Conservation (phyloP, 2,888 invertebrate species). For the Mamestra brassicae region DNA sequence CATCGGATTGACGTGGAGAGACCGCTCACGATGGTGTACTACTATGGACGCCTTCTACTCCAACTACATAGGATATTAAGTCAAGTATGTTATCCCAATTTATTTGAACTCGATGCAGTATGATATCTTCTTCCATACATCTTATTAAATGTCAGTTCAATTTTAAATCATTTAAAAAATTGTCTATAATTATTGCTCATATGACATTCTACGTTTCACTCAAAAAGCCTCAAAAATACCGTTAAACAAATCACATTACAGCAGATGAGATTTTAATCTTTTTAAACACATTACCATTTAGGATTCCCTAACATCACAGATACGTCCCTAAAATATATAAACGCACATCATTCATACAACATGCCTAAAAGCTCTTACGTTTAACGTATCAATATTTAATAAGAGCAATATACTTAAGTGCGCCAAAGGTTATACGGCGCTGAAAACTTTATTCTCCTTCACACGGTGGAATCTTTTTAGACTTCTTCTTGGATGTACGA, state of each 20-base stretch:
- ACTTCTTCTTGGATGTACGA: not conserved
- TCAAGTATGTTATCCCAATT: no score
- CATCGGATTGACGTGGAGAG: no score
- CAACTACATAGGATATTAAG: no score
- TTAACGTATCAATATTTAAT: slow-evolving; percentile 71
- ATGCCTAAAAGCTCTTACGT: slow-evolving; percentile 55
- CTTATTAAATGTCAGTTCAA: no score
- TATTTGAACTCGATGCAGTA: no score
- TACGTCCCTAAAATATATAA: slow-evolving; percentile 42
- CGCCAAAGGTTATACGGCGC: slow-evolving; percentile 53
- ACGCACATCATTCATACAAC: slow-evolving; percentile 48
- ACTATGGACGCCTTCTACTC: no score
- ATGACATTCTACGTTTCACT: no score
- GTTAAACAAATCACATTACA: not conserved
- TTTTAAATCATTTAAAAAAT: no score
- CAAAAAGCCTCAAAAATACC: not conserved
- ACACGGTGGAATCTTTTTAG: slow-evolving; percentile 49
- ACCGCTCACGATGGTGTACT: no score
- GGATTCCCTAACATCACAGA: slow-evolving; percentile 39
- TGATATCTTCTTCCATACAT: no score
- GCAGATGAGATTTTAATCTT: slow-evolving; percentile 32
- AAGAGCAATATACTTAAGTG: slow-evolving; percentile 69
- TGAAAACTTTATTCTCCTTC: slow-evolving; percentile 62
- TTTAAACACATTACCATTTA: slow-evolving; percentile 30
- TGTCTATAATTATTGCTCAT: no score